Evolutionary conservation across 2,888 invertebrate species (phyloP).

Genomic region (Amitus sp.): DNA sequence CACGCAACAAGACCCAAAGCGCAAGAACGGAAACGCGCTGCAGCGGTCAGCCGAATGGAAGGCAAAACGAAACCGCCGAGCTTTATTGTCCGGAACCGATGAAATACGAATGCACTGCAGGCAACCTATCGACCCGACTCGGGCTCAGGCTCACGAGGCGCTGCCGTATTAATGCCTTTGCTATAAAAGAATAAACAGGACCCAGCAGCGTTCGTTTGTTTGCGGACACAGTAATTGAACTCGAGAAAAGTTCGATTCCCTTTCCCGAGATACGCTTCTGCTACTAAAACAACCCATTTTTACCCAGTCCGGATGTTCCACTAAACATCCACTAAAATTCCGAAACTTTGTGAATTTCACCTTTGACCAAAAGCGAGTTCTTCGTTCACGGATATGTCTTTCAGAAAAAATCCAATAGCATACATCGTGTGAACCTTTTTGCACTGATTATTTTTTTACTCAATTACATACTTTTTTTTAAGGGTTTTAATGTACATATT

Average conservation of each 20-base stretch:
- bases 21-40: slow-evolving; percentile 51
- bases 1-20: slow-evolving; percentile 37
- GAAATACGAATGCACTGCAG: slow-evolving; percentile 51
- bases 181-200: slow-evolving; percentile 15
- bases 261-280: no score
- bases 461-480: no score
- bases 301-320: no score
- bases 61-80: slow-evolving; percentile 56
- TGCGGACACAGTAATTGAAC: slow-evolving; percentile 43
- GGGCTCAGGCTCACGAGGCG: slow-evolving; percentile 32
- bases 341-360: no score
- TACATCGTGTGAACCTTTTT: no score
- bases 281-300: no score
- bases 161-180: slow-evolving; percentile 18
- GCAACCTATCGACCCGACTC: slow-evolving; percentile 36
- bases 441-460: no score
- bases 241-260: slow-evolving; percentile 18
- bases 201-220: background rate
- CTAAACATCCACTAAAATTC: no score
- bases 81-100: slow-evolving; percentile 60
- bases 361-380: no score
- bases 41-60: slow-evolving; percentile 51
- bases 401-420: no score
- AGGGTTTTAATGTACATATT: no score
- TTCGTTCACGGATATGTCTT: no score